Evolutionary conservation across 2,113 vertebrate species (phyloP).

Genomic region (Chaetops frenatus): DNA sequence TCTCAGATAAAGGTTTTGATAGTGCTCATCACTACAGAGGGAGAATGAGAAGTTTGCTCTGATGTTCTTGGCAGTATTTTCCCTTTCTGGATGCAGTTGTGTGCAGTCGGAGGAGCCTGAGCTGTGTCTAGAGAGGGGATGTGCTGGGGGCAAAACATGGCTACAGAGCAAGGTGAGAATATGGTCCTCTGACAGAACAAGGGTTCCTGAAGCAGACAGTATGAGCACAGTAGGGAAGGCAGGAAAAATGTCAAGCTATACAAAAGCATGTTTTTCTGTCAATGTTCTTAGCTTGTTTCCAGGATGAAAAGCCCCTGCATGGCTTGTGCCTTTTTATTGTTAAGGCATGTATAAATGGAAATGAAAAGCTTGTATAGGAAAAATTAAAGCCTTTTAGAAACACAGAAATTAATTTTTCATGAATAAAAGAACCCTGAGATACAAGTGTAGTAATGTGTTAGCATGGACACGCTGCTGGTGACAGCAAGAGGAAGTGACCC

Average conservation of each 20-base stretch:
- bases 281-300: background rate
- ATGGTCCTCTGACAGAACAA: background rate
- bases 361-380: background rate
- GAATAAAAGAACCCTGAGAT: background rate
- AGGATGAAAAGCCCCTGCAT: background rate
- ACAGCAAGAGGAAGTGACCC: background rate
- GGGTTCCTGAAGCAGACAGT: background rate
- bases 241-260: background rate
- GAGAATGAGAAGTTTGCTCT: background rate
- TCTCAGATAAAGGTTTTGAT: background rate
- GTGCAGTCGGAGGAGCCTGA: background rate
- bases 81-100: background rate
- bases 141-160: background rate
- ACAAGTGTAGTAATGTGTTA: rapidly evolving
- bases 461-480: rapidly evolving
- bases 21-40: background rate
- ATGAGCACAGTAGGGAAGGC: background rate
- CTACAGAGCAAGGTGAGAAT: background rate
- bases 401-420: background rate
- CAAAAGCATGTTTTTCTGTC: background rate
- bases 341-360: background rate
- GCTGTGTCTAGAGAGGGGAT: background rate
- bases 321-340: background rate
- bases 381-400: background rate
- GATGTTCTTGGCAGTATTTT: background rate